Evolutionary conservation across 2,888 invertebrate genomes (phyloP).

Genomic region (Drosophila mimica): DNA sequence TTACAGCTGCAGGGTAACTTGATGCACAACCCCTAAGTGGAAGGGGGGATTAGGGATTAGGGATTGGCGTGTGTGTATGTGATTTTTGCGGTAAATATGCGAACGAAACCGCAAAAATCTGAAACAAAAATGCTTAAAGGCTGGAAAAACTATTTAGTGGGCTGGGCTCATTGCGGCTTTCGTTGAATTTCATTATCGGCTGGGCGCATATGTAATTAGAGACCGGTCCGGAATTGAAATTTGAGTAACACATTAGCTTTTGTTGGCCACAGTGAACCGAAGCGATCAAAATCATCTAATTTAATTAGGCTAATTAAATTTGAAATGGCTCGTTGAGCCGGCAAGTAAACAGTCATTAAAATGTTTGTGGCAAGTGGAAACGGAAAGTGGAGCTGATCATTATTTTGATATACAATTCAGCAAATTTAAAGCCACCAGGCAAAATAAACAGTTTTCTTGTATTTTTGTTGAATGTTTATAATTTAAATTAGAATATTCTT

Average conservation of each 20-base stretch:
- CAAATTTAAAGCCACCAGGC: neutral
- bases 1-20: slow-evolving; percentile 40
- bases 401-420: neutral
- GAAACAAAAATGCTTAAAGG: slow-evolving; percentile 70
- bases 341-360: slow-evolving; percentile 20
- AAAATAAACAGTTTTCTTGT: neutral
- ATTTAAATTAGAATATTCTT: neutral
- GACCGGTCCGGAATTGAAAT: slow-evolving; percentile 37
- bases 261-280: slow-evolving; percentile 42
- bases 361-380: slow-evolving; percentile 6
- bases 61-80: slow-evolving; percentile 41
- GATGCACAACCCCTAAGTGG: slow-evolving; percentile 31
- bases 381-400: slow-evolving; percentile 2
- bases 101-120: slow-evolving; percentile 64
- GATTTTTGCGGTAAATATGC: slow-evolving; percentile 68
- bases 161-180: slow-evolving; percentile 29
- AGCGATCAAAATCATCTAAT: slow-evolving; percentile 63
- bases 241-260: slow-evolving; percentile 28
- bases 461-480: neutral
- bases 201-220: slow-evolving; percentile 48
- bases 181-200: slow-evolving; percentile 29
- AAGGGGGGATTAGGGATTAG: neutral
- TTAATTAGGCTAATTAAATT: slow-evolving; percentile 65
- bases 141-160: slow-evolving; percentile 70
- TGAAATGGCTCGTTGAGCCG: slow-evolving; percentile 34